Conservation (phyloP, 1,140 invertebrate genomes). For the Cecropterus lyciades region DNA sequence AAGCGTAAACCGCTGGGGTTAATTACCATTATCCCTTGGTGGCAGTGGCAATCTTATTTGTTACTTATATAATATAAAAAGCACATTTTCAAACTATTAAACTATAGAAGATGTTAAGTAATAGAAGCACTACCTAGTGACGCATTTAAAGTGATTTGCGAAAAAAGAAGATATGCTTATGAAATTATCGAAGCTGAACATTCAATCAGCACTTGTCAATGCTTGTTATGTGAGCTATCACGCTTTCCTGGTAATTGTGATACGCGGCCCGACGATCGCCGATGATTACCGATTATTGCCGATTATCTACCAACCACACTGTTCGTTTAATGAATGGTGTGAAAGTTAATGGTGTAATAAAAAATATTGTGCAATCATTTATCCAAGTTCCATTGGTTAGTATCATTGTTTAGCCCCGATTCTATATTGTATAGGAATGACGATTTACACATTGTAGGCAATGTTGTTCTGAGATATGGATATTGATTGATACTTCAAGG, state of each 20-base stretch:
- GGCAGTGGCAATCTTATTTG: too few relatives aligned
- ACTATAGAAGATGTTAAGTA: too few relatives aligned
- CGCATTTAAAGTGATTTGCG: too few relatives aligned
- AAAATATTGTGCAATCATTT: slow-evolving; percentile 27
- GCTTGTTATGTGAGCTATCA: slow-evolving; percentile 11
- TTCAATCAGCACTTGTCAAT: slow-evolving; percentile 22
- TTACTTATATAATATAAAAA: neutral
- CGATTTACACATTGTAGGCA: neutral
- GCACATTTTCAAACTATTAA: too few relatives aligned
- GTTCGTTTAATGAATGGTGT: slow-evolving; percentile 19
- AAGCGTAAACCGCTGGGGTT: too few relatives aligned
- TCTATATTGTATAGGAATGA: neutral
- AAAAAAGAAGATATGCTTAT: too few relatives aligned
- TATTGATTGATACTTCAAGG: neutral
- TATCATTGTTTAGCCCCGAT: slow-evolving; percentile 11
- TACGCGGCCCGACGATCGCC: slow-evolving; percentile 27
- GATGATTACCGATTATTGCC: slow-evolving; percentile 28
- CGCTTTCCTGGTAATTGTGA: slow-evolving; percentile 44
- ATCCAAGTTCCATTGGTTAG: neutral
- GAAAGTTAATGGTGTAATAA: slow-evolving; percentile 16
- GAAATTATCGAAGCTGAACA: slow-evolving; percentile 4
- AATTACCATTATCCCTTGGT: too few relatives aligned
- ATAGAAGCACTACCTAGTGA: too few relatives aligned
- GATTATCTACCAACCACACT: slow-evolving; percentile 19
- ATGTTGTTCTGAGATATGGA: neutral